Evolutionary conservation across 2,797 vertebrate genomes (phyloP).

Genomic region (Dicrostonyx torquatus): DNA sequence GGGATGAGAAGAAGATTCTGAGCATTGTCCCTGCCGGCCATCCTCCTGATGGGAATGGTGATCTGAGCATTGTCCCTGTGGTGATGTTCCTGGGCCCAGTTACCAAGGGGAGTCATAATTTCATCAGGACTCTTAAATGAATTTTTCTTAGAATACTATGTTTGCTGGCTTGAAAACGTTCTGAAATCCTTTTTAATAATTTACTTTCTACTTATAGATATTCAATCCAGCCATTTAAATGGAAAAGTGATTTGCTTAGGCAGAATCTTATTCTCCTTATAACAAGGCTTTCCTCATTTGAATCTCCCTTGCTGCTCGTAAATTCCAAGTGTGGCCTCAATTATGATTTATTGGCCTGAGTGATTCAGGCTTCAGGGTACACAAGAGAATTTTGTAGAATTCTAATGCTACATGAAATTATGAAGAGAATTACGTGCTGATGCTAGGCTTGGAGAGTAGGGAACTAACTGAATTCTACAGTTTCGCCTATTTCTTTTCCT

Average conservation of each 20-base stretch:
- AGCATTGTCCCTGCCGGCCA: neutral
- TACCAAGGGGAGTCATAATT: neutral
- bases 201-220: constrained; percentile 34
- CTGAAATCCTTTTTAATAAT: neutral
- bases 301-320: neutral
- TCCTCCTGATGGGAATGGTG: neutral
- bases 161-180: neutral
- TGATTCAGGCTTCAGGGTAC: neutral
- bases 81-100: neutral
- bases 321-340: constrained; percentile 3
- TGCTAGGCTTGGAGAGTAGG: neutral
- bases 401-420: neutral
- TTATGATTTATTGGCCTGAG: neutral
- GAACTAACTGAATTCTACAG: neutral
- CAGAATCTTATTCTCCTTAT: neutral
- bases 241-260: neutral
- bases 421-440: neutral
- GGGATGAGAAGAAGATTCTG: neutral
- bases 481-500: constrained; percentile 4
- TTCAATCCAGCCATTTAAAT: neutral
- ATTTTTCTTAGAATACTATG: neutral
- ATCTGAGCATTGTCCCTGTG: neutral
- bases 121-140: neutral
- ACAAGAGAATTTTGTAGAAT: neutral
- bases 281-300: neutral